These are phyloP conservation scores for Steinernema hermaphroditum DNA, from an alignment of 2,888 invertebrate species.

Conservation along the genomic window DNA sequence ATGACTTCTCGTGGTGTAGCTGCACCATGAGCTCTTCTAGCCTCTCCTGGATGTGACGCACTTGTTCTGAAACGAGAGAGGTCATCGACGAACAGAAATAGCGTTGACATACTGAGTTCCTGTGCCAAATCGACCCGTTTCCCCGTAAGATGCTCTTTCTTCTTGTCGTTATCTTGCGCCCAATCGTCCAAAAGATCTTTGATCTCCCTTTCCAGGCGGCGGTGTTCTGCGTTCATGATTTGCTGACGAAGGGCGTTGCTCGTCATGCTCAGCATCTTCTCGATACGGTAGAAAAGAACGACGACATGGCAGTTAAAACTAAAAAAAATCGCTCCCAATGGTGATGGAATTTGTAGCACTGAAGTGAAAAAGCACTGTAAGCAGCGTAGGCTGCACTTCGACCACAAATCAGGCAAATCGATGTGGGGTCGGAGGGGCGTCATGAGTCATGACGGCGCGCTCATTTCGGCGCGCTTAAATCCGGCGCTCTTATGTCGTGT, in stretches of 20 bases:
- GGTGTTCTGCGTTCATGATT: slow-evolving; percentile 67
- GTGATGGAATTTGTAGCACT: too few species aligned
- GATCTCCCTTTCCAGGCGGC: slow-evolving; percentile 89
- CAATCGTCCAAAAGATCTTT: slow-evolving; percentile 90
- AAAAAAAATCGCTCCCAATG: too few species aligned
- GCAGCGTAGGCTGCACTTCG: too few species aligned
- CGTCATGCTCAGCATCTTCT: slow-evolving; percentile 90
- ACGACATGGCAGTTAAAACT: slow-evolving; percentile 86
- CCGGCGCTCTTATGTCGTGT: too few species aligned
- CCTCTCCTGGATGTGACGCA: slow-evolving; percentile 94
- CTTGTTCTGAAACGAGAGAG: slow-evolving; percentile 69
- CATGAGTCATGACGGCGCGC: too few species aligned
- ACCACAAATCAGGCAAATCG: too few species aligned
- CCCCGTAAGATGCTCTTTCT: slow-evolving; percentile 83
- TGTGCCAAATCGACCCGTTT: slow-evolving; percentile 91
- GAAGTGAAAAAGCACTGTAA: too few species aligned
- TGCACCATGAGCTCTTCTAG: slow-evolving; percentile 97
- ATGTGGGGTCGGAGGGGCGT: too few species aligned
- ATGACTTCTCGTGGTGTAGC: slow-evolving; percentile 85
- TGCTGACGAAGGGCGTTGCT: slow-evolving; percentile 94
- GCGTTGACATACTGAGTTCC: slow-evolving; percentile 84
- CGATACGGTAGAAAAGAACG: slow-evolving; percentile 94
- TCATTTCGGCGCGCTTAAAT: too few species aligned
- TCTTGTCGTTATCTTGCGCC: slow-evolving; percentile 78
- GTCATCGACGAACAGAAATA: too few species aligned